These are phyloP conservation scores for Melanostoma scalare DNA, from an alignment of 2,888 invertebrate species.

Conservation along the genomic window DNA sequence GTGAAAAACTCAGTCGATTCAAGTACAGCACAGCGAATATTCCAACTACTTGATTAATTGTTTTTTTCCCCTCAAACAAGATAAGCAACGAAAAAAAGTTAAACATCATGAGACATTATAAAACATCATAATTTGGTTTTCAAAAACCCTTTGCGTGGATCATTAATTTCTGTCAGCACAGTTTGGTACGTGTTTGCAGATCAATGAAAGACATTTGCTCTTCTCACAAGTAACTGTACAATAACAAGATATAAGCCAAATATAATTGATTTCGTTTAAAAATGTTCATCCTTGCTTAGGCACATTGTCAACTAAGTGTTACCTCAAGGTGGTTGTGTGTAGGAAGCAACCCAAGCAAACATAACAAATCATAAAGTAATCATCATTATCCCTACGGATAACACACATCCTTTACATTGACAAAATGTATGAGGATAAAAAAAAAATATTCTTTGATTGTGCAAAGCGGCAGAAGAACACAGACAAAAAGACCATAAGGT, in stretches of 20 bases:
- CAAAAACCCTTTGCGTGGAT: conserved; percentile 24
- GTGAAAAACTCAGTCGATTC: neutral
- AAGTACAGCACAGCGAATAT: neutral
- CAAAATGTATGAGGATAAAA: conserved; percentile 28
- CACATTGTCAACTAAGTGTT: conserved; percentile 67
- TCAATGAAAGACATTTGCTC: conserved; percentile 53
- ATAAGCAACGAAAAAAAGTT: conserved; percentile 33
- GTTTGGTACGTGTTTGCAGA: conserved; percentile 67
- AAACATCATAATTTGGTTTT: conserved; percentile 44
- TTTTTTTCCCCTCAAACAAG: neutral
- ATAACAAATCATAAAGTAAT: conserved; percentile 71
- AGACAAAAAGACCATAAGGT: conserved; percentile 14
- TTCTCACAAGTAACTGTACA: conserved; percentile 53
- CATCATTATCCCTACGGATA: conserved; percentile 68
- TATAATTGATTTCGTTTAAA: conserved; percentile 73
- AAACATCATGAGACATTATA: conserved; percentile 41
- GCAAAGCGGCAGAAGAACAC: conserved; percentile 53
- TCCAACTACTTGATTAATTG: conserved; percentile 58
- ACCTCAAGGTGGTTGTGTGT: conserved; percentile 43
- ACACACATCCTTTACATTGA: conserved; percentile 38
- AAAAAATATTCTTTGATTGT: conserved; percentile 42
- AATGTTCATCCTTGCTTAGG: conserved; percentile 72
- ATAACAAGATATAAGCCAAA: conserved; percentile 63
- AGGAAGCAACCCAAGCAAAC: conserved; percentile 50
- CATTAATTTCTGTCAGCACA: conserved; percentile 61